Conservation (phyloP, 2,888 invertebrate species). For the Cloeon dipterum region DNA sequence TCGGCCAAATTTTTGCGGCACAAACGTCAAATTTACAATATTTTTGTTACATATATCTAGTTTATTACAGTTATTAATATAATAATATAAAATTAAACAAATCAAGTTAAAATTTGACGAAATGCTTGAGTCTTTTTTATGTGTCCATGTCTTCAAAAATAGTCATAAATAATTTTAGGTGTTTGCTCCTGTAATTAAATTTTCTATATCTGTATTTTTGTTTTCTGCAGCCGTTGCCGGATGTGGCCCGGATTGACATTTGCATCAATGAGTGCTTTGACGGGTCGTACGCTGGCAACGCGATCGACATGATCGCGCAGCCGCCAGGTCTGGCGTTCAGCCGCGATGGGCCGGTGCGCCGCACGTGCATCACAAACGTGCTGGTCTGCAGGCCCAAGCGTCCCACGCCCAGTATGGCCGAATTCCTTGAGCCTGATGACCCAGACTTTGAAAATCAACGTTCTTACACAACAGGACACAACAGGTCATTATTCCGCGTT, state of each 20-base stretch:
- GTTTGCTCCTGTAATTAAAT: neutral
- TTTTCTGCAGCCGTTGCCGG: conserved; percentile 34
- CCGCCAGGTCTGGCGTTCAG: conserved; percentile 48
- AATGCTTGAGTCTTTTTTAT: no score
- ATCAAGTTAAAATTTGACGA: no score
- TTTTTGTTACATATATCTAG: no score
- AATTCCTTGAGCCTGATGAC: conserved; percentile 70
- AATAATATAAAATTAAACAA: no score
- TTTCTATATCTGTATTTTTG: neutral
- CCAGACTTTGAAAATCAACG: conserved; percentile 58
- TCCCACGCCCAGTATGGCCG: conserved; percentile 46
- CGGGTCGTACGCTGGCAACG: conserved; percentile 84
- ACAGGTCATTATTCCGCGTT: conserved; percentile 34
- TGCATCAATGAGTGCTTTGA: conserved; percentile 88
- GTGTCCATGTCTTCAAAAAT: no score
- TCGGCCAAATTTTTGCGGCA: no score
- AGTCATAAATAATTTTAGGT: no score
- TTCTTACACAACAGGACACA: conserved; percentile 76
- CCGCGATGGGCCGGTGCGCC: conserved; percentile 41
- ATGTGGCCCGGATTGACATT: conserved; percentile 78
- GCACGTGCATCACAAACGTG: conserved; percentile 55
- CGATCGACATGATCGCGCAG: conserved; percentile 61
- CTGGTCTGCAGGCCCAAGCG: conserved; percentile 51
- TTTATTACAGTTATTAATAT: no score
- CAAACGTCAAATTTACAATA: no score